phyloP scores from a whole-genome alignment of 2,888 invertebrate genomes.

The Pterobdella sp. region DNA sequence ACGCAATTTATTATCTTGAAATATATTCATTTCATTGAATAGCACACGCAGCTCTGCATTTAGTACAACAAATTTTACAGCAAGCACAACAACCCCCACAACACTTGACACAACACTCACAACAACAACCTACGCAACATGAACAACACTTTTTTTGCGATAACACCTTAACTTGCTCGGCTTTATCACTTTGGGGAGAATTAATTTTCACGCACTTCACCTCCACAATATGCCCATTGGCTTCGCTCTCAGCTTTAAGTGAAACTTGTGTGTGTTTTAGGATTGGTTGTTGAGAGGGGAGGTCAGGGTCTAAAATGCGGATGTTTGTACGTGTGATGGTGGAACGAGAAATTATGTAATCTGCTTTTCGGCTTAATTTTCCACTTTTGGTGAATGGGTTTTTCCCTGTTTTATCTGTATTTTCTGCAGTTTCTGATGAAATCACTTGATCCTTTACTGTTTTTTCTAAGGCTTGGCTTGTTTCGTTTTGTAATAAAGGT shows the following conservation, averaged over 20 bases:
- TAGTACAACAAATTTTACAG: not conserved
- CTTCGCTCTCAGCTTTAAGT: not conserved
- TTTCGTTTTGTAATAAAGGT: not conserved
- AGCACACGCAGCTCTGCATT: not conserved
- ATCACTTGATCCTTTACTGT: not conserved
- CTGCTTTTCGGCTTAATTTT: slow-evolving; percentile 84
- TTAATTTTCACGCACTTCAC: slow-evolving; percentile 9
- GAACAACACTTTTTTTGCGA: slow-evolving; percentile 22
- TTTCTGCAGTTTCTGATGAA: not conserved
- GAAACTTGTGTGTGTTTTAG: not conserved
- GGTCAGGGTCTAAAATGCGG: slow-evolving; percentile 42
- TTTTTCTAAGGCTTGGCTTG: not conserved
- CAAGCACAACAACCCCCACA: slow-evolving; percentile 1
- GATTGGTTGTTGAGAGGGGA: slow-evolving; percentile 10
- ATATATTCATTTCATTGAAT: slow-evolving; percentile 9
- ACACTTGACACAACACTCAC: slow-evolving; percentile 3
- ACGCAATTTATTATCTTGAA: too few species aligned
- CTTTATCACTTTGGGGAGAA: slow-evolving; percentile 17
- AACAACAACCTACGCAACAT: not conserved
- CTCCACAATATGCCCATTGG: slow-evolving; percentile 9
- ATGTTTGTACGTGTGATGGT: slow-evolving; percentile 47
- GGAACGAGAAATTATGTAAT: slow-evolving; percentile 76
- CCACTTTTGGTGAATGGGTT: slow-evolving; percentile 95
- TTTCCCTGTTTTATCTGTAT: not conserved
- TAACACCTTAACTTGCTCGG: slow-evolving; percentile 27